These are phyloP conservation scores for Orchesellides sinensis DNA, from an alignment of 2,888 invertebrate species.

Conservation along the genomic window DNA sequence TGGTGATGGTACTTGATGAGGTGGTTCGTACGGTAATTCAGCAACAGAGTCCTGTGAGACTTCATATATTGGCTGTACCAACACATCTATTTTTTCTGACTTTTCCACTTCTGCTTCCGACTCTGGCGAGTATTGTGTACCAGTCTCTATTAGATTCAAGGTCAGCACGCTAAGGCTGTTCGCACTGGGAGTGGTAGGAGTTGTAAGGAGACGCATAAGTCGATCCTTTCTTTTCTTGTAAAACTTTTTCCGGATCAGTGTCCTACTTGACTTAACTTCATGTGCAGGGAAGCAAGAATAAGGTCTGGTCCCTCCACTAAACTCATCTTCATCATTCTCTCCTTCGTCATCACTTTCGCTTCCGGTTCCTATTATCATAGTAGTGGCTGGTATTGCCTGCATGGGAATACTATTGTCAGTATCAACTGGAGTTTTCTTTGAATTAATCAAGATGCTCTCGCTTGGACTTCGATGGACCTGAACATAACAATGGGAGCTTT, in stretches of 20 bases:
- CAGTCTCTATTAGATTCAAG: not conserved
- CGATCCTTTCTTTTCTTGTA: constrained; percentile 38
- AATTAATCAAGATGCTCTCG: constrained; percentile 11
- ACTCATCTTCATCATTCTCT: not conserved
- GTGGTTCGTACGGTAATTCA: too few species aligned
- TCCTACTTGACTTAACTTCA: constrained; percentile 43
- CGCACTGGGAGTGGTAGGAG: not conserved
- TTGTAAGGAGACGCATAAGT: not conserved
- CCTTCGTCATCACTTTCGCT: constrained; percentile 48
- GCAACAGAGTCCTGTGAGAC: too few species aligned
- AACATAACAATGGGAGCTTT: not conserved
- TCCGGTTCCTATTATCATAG: constrained; percentile 20
- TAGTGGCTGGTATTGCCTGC: not conserved
- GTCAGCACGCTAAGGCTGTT: not conserved
- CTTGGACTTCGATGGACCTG: constrained; percentile 27
- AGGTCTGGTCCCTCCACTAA: not conserved
- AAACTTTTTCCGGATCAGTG: constrained; percentile 37
- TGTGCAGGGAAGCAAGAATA: constrained; percentile 20
- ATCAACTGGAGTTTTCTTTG: too few species aligned
- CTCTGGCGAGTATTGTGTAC: not conserved
- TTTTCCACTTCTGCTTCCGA: not conserved
- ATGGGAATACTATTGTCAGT: not conserved
- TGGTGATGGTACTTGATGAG: too few species aligned
- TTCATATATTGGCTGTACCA: too few species aligned
- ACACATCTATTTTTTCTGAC: not conserved